Conservation (phyloP, 1,140 invertebrate genomes). For the Penaeus indicus region DNA sequence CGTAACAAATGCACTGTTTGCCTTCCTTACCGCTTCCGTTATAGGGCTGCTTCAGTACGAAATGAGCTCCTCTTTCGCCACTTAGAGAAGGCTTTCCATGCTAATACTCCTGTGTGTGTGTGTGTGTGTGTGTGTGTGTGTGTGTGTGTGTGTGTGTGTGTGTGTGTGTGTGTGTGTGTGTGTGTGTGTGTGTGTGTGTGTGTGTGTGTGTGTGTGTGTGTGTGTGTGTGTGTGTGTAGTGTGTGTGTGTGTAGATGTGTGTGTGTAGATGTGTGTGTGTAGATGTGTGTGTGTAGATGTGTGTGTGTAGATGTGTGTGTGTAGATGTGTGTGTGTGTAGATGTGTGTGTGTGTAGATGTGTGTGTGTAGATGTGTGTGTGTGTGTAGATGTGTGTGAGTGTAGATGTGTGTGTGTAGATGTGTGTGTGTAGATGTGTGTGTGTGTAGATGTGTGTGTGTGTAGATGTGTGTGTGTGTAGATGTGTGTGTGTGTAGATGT, state of each 20-base stretch:
- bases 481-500: not conserved
- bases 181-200: not conserved
- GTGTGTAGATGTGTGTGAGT: not conserved
- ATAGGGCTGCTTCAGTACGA: too few species aligned
- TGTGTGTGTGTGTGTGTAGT: not conserved
- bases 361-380: not conserved
- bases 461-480: not conserved
- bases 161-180: not conserved
- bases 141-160: not conserved
- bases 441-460: not conserved
- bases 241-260: not conserved
- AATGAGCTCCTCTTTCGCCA: too few species aligned
- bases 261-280: not conserved
- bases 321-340: not conserved
- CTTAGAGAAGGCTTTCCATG: too few species aligned
- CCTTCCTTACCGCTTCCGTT: too few species aligned
- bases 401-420: not conserved
- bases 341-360: not conserved
- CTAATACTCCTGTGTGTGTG: too few species aligned
- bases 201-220: constrained; percentile 6
- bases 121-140: not conserved
- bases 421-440: not conserved
- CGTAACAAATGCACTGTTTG: too few species aligned
- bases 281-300: not conserved
- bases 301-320: constrained; percentile 1